phyloP scores from a whole-genome alignment of 2,113 vertebrate genomes.

The Calidris pugnax region DNA sequence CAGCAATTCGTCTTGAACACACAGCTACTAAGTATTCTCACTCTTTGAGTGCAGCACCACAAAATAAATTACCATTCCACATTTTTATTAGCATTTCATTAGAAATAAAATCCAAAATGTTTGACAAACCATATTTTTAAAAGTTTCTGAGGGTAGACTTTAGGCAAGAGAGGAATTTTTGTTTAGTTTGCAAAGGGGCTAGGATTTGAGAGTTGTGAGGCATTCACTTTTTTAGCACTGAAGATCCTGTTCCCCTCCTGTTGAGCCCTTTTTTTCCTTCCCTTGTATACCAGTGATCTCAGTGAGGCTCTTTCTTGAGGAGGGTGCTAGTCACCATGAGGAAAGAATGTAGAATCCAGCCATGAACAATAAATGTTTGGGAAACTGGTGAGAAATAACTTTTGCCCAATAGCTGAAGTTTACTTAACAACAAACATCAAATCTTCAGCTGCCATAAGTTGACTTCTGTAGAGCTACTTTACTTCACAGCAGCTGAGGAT shows the following conservation, averaged over 20 bases:
- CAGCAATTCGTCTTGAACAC: constrained; percentile 66
- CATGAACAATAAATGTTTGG: neutral
- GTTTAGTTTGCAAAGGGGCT: constrained; percentile 52
- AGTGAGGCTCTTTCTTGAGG: neutral
- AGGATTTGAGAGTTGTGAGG: constrained; percentile 28
- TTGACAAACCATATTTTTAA: constrained; percentile 62
- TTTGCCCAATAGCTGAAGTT: neutral
- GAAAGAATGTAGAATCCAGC: neutral
- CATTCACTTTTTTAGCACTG: neutral
- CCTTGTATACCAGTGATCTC: neutral
- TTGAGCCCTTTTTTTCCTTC: neutral
- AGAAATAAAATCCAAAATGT: constrained; percentile 53
- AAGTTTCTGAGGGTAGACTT: constrained; percentile 56
- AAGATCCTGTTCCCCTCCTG: neutral
- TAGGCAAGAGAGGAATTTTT: constrained; percentile 40
- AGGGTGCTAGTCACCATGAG: neutral
- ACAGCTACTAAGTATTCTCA: constrained; percentile 35
- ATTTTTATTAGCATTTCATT: constrained; percentile 64
- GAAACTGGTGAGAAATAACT: constrained; percentile 2
- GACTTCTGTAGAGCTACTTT: neutral
- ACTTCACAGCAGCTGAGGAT: neutral
- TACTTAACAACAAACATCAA: neutral
- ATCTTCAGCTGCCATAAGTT: neutral
- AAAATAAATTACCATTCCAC: constrained; percentile 51
- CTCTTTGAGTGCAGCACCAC: constrained; percentile 1